Base-by-base conservation (phyloP, 2,888 invertebrate genomes). In the Drymonia ruficornis region DNA sequence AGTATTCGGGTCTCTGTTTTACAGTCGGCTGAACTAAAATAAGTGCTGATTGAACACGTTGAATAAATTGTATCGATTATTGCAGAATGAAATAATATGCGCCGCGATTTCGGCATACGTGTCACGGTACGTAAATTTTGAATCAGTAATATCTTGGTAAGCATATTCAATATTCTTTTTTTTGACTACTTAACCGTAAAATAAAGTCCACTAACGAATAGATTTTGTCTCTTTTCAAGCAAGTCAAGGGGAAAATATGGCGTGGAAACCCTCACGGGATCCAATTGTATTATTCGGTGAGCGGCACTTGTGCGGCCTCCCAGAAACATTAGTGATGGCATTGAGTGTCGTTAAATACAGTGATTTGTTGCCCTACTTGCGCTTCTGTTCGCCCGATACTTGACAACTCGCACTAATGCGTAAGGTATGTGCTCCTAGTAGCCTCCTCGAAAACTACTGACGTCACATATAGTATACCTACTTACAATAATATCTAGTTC, bases 291-390 rank as follows among this genome's bases (percentile, higher is more conserved):
- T 84, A 84, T 87, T 86, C 78, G 81, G 77, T 65, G 70, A 70
- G 78, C 75, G 81, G 78, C 86, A 85, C 80, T 88, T 87, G 75
- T 87, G 74, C 65, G 89, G 89, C 84, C 81, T 91, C 87, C 66
- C 66, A 69, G 79, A 80, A 82, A 81, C 81, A 81, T 82, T 82
- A 81, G 80, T 77, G 80, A 81, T 79, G 84, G 75, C 83, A 84
- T 81, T 86, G 83, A 80, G 71, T 69, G 75, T 81, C 67, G 76
- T 81, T 82, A 79, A 78, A 83, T 78, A 79, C 74, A 76, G 81
- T 77, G 72, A 76, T 81, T 80, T 78, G 77, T 71, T 77, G 83
- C 53, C 74, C 78, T 74, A 80, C 72, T 78, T 81, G 61, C 60
- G 67, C 61, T 63, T 63, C 57, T 50, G 48, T 51, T 31, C 59